Conservation (phyloP, 2,888 invertebrate genomes). For the Galerucella nymphaeae region DNA sequence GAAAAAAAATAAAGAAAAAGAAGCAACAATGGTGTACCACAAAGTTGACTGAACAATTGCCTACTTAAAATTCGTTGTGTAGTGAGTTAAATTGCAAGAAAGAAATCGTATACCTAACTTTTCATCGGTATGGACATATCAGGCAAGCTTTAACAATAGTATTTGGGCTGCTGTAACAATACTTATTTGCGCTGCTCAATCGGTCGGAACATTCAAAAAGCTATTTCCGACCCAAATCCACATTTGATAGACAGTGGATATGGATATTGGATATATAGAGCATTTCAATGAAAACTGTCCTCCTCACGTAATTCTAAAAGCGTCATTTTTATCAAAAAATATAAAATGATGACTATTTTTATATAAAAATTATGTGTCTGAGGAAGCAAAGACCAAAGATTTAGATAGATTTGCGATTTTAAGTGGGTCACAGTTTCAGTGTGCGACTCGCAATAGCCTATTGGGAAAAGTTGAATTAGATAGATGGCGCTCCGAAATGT, state of each 20-base stretch:
- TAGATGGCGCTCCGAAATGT: too few relatives aligned
- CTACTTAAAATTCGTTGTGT: conserved; percentile 57
- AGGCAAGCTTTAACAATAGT: conserved; percentile 13
- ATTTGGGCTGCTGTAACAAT: conserved; percentile 49
- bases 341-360: too few relatives aligned
- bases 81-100: conserved; percentile 54
- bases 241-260: conserved; percentile 50
- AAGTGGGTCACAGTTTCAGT: too few relatives aligned
- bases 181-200: conserved; percentile 59
- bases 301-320: too few relatives aligned
- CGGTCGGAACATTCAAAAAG: conserved; percentile 57
- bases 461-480: too few relatives aligned
- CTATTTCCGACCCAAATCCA: conserved; percentile 60
- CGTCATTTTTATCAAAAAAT: too few relatives aligned
- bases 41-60: conserved; percentile 55
- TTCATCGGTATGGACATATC: conserved; percentile 41
- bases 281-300: too few relatives aligned
- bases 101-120: conserved; percentile 55
- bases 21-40: conserved; percentile 53
- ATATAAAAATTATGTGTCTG: too few relatives aligned
- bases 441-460: too few relatives aligned
- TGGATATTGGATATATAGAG: conserved; percentile 1
- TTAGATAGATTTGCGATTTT: too few relatives aligned
- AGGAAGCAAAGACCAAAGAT: too few relatives aligned
- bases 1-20: conserved; percentile 14